A percentile compares a stretch with the other conserved stretches of the same genome.
Conservation (phyloP, 2,797 vertebrate genomes). For the Petrocephalus schoutedeni region DNA sequence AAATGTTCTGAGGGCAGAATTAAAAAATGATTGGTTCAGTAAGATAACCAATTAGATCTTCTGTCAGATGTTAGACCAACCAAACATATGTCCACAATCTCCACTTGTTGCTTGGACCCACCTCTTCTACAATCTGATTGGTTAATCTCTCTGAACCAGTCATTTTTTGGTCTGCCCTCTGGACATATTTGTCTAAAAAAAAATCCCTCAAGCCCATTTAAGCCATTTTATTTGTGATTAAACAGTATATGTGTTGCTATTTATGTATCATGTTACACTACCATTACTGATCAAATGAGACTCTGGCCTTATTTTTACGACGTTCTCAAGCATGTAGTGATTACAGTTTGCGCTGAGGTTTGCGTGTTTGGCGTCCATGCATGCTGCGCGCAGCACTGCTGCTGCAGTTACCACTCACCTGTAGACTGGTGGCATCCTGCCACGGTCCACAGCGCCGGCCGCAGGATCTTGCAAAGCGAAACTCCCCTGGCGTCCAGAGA, state of each 20-base stretch:
- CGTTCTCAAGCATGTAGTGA: neutral
- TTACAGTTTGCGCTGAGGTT: neutral
- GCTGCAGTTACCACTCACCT: neutral
- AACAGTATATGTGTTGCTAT: neutral
- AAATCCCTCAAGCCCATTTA: neutral
- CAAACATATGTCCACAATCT: no score
- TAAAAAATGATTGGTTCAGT: no score
- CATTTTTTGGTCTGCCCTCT: no score
- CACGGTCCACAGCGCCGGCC: neutral
- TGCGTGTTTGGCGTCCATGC: neutral
- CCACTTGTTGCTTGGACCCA: no score
- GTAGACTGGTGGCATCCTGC: neutral
- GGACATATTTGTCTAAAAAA: no score
- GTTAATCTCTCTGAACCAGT: no score
- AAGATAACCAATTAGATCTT: no score
- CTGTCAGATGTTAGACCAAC: no score
- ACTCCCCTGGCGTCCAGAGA: slow-evolving; percentile 31
- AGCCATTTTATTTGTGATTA: neutral
- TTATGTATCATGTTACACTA: neutral
- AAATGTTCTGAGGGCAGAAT: no score
- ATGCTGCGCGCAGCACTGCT: neutral
- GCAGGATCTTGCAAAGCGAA: neutral
- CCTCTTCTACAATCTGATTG: no score
- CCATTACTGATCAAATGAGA: neutral
- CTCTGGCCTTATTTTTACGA: neutral